Percentiles rank a stretch among this genome's conserved stretches.
Evolutionary conservation across 2,113 vertebrate species (phyloP).

Genomic region (Fulica atra): DNA sequence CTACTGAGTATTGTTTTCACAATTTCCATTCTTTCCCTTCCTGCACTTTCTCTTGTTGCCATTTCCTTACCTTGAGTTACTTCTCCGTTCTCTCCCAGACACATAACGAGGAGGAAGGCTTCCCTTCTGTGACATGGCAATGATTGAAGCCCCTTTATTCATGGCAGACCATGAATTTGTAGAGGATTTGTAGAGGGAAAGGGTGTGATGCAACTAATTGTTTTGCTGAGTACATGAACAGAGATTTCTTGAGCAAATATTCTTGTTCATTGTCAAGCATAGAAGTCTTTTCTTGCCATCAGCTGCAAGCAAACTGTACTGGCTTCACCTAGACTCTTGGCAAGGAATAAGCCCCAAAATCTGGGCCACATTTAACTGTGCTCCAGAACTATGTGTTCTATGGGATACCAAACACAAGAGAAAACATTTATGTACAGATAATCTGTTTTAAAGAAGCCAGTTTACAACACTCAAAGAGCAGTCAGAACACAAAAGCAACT

Average conservation of each 20-base stretch:
- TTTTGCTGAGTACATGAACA: not conserved
- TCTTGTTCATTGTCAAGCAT: not conserved
- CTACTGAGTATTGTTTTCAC: not conserved
- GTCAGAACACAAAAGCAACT: not conserved
- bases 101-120: not conserved
- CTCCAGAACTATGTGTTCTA: constrained; percentile 14
- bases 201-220: not conserved
- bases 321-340: constrained; percentile 5
- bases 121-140: not conserved
- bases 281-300: not conserved
- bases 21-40: not conserved
- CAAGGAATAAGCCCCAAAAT: not conserved
- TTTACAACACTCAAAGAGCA: not conserved
- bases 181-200: not conserved
- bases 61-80: not conserved
- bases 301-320: not conserved
- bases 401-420: not conserved
- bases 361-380: not conserved
- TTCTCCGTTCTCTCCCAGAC: not conserved
- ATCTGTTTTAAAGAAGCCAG: not conserved
- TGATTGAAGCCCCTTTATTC: not conserved
- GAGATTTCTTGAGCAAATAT: not conserved
- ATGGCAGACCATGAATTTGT: not conserved
- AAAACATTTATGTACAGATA: not conserved
- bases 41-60: not conserved